Conservation (phyloP, 1,140 invertebrate genomes). For the Telenomus remus region DNA sequence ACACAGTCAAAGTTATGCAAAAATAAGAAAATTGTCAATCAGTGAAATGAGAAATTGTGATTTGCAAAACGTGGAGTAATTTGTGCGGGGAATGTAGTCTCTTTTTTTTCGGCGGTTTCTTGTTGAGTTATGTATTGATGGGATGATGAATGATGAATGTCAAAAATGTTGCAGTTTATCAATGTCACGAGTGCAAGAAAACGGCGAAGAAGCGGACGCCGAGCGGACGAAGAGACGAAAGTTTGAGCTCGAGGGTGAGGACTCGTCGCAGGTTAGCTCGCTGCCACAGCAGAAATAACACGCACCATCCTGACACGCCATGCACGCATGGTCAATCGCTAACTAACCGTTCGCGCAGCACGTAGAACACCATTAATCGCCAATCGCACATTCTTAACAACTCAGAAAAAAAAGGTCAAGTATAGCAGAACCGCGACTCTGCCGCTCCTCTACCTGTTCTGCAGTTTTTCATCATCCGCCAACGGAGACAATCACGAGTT, state of each 20-base stretch:
- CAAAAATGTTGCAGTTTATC: conserved; percentile 65
- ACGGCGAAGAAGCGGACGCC: conserved; percentile 74
- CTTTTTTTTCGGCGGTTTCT: too few species aligned
- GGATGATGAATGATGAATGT: conserved; percentile 5
- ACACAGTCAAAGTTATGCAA: neutral
- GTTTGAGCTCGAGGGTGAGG: conserved; percentile 74
- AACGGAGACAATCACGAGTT: conserved; percentile 52
- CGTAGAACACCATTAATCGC: conserved; percentile 60
- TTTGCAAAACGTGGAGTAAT: too few species aligned
- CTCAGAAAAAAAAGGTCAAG: conserved; percentile 70
- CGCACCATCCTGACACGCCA: conserved; percentile 55
- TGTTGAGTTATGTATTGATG: too few species aligned
- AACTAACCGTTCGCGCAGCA: conserved; percentile 66
- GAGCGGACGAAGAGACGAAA: conserved; percentile 69
- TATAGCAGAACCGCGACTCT: conserved; percentile 65
- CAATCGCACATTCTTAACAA: conserved; percentile 56
- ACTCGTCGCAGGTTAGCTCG: conserved; percentile 77
- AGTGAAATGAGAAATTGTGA: too few species aligned
- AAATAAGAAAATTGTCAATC: too few species aligned
- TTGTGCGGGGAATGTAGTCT: too few species aligned
- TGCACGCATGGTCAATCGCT: conserved; percentile 67
- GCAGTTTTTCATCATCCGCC: conserved; percentile 54
- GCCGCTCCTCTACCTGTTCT: conserved; percentile 46
- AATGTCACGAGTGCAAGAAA: conserved; percentile 70
- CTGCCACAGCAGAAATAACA: conserved; percentile 64